A percentile compares a stretch with the other conserved stretches of the same genome.
Evolutionary conservation across 2,888 invertebrate genomes (phyloP).

Genomic region (Scaptodrosophila latifasciaeformis): DNA sequence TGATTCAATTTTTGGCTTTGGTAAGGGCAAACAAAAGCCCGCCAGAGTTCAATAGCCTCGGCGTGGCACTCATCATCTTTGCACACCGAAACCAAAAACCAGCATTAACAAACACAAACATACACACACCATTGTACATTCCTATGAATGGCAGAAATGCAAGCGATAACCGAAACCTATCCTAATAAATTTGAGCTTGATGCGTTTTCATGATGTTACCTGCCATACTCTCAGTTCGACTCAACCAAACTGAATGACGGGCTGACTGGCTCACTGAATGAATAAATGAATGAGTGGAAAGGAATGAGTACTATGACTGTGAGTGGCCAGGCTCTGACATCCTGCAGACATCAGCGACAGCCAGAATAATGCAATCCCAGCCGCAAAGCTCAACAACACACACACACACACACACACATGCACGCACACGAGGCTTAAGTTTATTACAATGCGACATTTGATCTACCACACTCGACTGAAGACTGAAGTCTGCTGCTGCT

Average conservation of each 20-base stretch:
- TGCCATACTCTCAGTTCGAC: constrained; percentile 30
- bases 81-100: too few relatives aligned
- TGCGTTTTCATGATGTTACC: constrained; percentile 64
- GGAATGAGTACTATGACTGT: too few relatives aligned
- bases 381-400: too few relatives aligned
- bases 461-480: constrained; percentile 64
- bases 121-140: constrained; percentile 18
- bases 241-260: too few relatives aligned
- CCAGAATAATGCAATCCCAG: constrained; percentile 57
- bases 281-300: too few relatives aligned
- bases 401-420: constrained; percentile 18
- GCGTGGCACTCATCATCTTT: constrained; percentile 3
- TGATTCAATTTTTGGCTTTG: constrained; percentile 4
- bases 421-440: constrained; percentile 36
- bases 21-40: constrained; percentile 1
- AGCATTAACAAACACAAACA: constrained; percentile 13
- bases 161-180: constrained; percentile 62
- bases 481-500: constrained; percentile 54
- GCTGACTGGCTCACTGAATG: not conserved
- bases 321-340: constrained; percentile 22
- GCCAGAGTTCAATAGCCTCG: constrained; percentile 2
- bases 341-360: constrained; percentile 24
- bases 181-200: constrained; percentile 68
- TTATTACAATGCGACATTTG: constrained; percentile 67
- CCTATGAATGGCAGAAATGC: constrained; percentile 58